phyloP scores from a whole-genome alignment of 2,113 vertebrate genomes.

The Paradisaea rubra region DNA sequence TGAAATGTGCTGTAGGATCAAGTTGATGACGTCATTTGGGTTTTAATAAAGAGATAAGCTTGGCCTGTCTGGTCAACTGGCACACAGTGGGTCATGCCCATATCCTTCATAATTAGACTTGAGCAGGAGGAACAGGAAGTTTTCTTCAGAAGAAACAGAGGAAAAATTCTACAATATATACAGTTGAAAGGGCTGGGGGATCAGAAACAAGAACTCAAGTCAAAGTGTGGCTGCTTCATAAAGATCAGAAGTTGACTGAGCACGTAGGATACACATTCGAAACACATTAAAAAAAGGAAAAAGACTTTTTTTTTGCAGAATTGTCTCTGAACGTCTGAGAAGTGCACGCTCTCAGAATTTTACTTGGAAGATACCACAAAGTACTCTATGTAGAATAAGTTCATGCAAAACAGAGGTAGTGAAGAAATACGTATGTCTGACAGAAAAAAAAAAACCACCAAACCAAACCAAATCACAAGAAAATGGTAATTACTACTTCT shows the following conservation, averaged over 20 bases:
- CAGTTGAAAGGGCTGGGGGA: neutral
- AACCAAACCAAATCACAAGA: neutral
- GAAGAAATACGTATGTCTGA: neutral
- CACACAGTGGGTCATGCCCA: neutral
- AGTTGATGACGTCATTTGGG: neutral
- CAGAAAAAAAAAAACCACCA: neutral
- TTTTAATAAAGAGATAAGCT: neutral
- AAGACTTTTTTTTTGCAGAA: too few species aligned
- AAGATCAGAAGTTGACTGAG: neutral
- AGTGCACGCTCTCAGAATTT: neutral
- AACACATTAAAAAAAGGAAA: neutral
- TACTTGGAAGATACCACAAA: neutral
- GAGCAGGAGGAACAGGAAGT: neutral
- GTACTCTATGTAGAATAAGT: neutral
- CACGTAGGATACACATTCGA: fast-evolving
- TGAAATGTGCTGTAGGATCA: neutral
- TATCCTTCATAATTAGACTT: neutral
- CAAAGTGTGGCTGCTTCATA: neutral
- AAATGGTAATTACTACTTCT: neutral
- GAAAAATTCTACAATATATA: neutral
- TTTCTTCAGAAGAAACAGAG: neutral
- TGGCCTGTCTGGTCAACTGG: neutral
- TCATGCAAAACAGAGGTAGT: neutral
- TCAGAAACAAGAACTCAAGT: neutral
- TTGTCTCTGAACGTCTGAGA: neutral